These are phyloP conservation scores for Lordiphosa andalusiaca DNA, from an alignment of 2,888 invertebrate genomes.

Conservation along the genomic window DNA sequence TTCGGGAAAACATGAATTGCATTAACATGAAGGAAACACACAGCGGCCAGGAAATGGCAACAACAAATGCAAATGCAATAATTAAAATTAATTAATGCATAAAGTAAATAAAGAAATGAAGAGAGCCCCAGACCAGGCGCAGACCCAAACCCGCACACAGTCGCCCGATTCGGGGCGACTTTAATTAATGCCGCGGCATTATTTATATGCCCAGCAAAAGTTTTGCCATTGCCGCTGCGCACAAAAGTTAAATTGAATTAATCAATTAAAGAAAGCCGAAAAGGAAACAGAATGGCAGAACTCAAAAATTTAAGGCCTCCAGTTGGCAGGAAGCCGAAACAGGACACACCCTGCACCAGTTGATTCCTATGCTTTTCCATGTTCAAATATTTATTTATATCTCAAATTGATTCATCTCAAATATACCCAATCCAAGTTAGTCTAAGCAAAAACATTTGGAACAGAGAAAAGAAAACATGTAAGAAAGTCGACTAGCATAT, in stretches of 20 bases:
- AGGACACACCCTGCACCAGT: constrained; percentile 12
- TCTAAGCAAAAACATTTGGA: no score
- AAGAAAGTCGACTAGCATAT: no score
- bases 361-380: no score
- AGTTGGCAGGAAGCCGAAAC: no score
- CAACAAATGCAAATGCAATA: constrained; percentile 60
- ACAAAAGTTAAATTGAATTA: constrained; percentile 60
- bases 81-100: constrained; percentile 59
- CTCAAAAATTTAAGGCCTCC: not conserved
- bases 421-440: no score
- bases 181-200: constrained; percentile 66
- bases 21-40: constrained; percentile 16
- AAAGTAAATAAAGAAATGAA: constrained; percentile 55
- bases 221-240: constrained; percentile 33
- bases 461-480: no score
- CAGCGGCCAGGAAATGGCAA: constrained; percentile 4
- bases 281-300: constrained; percentile 5
- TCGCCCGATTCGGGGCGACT: constrained; percentile 14
- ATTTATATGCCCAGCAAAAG: constrained; percentile 48
- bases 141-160: not conserved
- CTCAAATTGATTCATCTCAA: no score
- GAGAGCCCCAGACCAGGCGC: constrained; percentile 2
- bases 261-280: constrained; percentile 38
- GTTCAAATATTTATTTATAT: no score
- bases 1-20: constrained; percentile 28